phyloP scores from a whole-genome alignment of 1,140 invertebrate species.

The Mizuhopecten yessoensis region DNA sequence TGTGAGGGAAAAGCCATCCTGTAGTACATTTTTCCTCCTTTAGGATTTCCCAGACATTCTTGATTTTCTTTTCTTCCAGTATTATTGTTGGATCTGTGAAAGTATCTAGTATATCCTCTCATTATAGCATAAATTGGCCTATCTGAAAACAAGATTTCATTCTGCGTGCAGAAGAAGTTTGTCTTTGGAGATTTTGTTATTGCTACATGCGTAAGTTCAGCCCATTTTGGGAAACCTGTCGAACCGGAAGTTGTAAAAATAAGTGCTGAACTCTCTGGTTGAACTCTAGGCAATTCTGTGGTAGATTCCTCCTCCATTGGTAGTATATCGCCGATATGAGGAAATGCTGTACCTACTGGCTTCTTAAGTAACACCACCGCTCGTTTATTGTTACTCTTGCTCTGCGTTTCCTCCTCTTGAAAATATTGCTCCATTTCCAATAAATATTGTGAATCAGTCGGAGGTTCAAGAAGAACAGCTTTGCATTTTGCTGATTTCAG shows the following conservation, averaged over 20 bases:
- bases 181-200: neutral
- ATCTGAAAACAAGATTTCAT: constrained; percentile 7
- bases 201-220: constrained; percentile 24
- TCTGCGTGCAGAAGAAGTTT: neutral
- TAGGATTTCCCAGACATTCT: constrained; percentile 14
- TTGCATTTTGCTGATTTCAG: neutral
- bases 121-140: neutral
- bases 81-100: neutral
- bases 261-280: constrained; percentile 42
- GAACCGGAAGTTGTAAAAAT: constrained; percentile 52
- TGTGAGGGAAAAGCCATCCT: neutral
- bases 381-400: neutral
- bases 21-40: constrained; percentile 11
- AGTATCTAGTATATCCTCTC: neutral
- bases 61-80: neutral
- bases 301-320: neutral
- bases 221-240: constrained; percentile 49
- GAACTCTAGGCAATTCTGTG: neutral
- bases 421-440: neutral
- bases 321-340: neutral
- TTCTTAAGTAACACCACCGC: neutral
- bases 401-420: neutral
- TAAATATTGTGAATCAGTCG: neutral
- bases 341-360: neutral
- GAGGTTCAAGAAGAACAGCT: neutral